phyloP scores from a whole-genome alignment of 1,140 invertebrate genomes.

The Drosophila subpulchrella region DNA sequence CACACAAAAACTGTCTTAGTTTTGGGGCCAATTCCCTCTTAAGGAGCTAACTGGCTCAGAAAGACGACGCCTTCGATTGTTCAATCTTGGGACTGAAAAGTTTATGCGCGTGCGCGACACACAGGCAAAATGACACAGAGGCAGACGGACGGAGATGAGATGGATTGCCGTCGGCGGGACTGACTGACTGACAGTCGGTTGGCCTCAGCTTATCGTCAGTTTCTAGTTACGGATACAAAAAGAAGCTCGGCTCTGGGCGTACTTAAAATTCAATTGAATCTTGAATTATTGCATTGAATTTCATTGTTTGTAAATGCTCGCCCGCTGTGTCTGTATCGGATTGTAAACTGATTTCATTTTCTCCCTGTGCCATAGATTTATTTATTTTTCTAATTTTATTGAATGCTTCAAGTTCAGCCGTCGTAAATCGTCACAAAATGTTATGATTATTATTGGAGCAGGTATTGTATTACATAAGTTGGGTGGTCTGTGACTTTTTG shows the following conservation, averaged over 20 bases:
- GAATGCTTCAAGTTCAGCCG: conserved; percentile 60
- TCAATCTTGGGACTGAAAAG: conserved; percentile 29
- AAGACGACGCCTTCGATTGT: conserved; percentile 35
- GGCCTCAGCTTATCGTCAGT: conserved; percentile 46
- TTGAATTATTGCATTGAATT: conserved; percentile 84
- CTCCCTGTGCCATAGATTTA: conserved; percentile 68
- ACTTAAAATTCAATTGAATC: conserved; percentile 84
- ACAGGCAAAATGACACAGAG: conserved; percentile 38
- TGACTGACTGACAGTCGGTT: conserved; percentile 47
- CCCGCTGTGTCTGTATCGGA: conserved; percentile 54
- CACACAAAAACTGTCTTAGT: conserved; percentile 11
- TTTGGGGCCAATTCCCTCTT: conserved; percentile 72
- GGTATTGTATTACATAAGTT: conserved; percentile 38
- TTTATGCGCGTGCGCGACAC: conserved; percentile 64
- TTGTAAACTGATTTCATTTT: conserved; percentile 81
- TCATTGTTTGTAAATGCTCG: conserved; percentile 84
- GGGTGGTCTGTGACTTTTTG: conserved; percentile 28
- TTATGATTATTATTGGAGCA: conserved; percentile 45
- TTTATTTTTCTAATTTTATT: conserved; percentile 79
- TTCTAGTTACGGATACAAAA: conserved; percentile 47
- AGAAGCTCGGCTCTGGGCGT: conserved; percentile 52
- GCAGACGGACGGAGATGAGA: conserved; percentile 42
- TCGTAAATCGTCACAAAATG: conserved; percentile 72
- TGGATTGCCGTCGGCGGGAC: conserved; percentile 72
- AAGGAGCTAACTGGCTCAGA: conserved; percentile 32